Evolutionary conservation across 2,888 invertebrate genomes (phyloP).

Genomic region (Sphinx pinastri): DNA sequence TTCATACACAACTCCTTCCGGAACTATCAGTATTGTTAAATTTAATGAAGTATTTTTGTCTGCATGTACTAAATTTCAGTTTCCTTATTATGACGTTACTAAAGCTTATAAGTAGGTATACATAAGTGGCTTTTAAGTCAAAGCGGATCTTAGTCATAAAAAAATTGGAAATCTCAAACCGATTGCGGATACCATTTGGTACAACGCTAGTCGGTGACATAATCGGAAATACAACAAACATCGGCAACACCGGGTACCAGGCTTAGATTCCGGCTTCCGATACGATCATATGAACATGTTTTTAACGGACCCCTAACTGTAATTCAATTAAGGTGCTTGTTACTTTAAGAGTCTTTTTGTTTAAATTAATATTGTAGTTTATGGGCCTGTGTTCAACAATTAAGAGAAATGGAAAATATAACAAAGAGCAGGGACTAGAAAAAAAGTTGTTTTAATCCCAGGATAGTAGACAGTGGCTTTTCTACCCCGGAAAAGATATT

Average conservation of each 20-base stretch:
- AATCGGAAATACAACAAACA: slow-evolving; percentile 3
- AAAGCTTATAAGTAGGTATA: neutral
- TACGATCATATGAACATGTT: neutral
- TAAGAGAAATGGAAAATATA: too few relatives aligned
- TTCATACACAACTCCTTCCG: neutral
- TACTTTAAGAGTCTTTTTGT: too few relatives aligned
- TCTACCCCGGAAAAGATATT: too few relatives aligned
- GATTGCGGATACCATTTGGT: neutral
- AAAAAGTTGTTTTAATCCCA: too few relatives aligned
- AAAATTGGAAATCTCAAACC: neutral
- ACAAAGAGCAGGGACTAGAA: too few relatives aligned
- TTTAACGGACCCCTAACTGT: neutral
- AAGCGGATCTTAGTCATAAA: neutral
- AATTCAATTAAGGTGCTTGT: neutral
- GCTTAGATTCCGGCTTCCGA: slow-evolving; percentile 13
- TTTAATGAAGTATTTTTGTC: slow-evolving; percentile 1
- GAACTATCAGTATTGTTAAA: neutral
- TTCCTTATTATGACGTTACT: neutral
- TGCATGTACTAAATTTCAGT: neutral
- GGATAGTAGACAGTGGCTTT: too few relatives aligned
- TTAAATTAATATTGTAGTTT: too few relatives aligned
- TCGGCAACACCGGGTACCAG: neutral
- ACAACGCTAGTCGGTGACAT: too few relatives aligned
- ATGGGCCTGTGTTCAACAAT: too few relatives aligned
- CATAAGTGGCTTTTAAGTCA: neutral